Percentiles rank a stretch among this genome's conserved stretches.
Conservation (phyloP, 2,113 vertebrate species). For the Corydoras sp. region DNA sequence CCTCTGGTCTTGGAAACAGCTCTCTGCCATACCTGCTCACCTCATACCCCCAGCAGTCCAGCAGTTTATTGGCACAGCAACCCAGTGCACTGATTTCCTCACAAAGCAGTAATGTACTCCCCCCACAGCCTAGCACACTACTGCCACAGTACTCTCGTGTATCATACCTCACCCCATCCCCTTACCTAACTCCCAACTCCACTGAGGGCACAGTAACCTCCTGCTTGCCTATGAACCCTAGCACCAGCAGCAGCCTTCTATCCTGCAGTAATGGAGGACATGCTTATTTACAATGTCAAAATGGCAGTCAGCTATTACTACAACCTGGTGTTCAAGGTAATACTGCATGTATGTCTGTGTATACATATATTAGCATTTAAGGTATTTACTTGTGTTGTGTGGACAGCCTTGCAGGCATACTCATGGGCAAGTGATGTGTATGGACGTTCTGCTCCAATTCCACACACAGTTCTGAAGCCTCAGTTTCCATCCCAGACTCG, state of each 20-base stretch:
- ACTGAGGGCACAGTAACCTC: conserved; percentile 55
- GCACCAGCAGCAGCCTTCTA: conserved; percentile 53
- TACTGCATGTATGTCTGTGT: not conserved
- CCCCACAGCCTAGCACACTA: conserved; percentile 40
- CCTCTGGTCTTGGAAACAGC: conserved; percentile 57
- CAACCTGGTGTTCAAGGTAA: conserved; percentile 58
- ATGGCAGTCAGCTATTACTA: conserved; percentile 59
- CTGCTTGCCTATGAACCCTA: conserved; percentile 61
- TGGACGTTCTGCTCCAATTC: conserved; percentile 51
- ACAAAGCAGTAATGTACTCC: conserved; percentile 8
- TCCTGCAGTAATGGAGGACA: conserved; percentile 58
- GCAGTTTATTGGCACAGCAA: conserved; percentile 44
- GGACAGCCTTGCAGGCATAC: conserved; percentile 56
- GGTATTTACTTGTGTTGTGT: conserved; percentile 14
- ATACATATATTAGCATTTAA: not conserved
- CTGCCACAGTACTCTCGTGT: conserved; percentile 56
- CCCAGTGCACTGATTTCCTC: conserved; percentile 13
- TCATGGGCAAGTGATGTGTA: conserved; percentile 60
- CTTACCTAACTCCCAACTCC: conserved; percentile 62
- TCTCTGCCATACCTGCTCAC: conserved; percentile 55
- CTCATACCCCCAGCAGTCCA: conserved; percentile 28
- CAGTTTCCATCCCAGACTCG: conserved; percentile 42
- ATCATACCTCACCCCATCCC: conserved; percentile 62
- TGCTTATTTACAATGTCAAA: conserved; percentile 60
- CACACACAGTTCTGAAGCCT: conserved; percentile 48